phyloP scores from a whole-genome alignment of 2,797 vertebrate species.

The Betta splendens region DNA sequence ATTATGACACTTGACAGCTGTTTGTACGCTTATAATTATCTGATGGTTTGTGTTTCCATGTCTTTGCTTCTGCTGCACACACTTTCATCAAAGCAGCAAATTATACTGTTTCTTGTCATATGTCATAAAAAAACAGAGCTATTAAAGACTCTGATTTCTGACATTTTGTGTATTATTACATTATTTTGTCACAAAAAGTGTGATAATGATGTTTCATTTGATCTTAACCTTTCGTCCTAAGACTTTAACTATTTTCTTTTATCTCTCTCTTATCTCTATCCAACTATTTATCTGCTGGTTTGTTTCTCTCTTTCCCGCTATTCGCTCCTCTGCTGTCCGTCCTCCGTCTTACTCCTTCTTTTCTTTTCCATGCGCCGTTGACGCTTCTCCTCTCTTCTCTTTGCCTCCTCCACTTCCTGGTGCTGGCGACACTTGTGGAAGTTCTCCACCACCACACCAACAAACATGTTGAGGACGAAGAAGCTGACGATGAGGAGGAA shows the following conservation, averaged over 20 bases:
- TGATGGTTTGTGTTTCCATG: slow-evolving; percentile 2
- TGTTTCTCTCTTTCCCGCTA: slow-evolving; percentile 86
- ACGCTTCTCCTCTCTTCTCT: slow-evolving; percentile 93
- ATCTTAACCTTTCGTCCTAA: not conserved
- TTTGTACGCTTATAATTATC: slow-evolving; percentile 7
- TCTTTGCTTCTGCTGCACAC: slow-evolving; percentile 1
- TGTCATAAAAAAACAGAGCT: slow-evolving; percentile 5
- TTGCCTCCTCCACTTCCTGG: slow-evolving; percentile 96
- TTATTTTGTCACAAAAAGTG: slow-evolving; percentile 1
- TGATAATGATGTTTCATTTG: not conserved
- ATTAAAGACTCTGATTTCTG: slow-evolving; percentile 1
- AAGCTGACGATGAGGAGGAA: slow-evolving; percentile 99
- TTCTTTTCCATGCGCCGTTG: slow-evolving; percentile 92
- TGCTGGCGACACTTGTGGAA: slow-evolving; percentile 99
- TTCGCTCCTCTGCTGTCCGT: slow-evolving; percentile 8
- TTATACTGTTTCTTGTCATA: slow-evolving; percentile 13
- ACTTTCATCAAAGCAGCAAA: slow-evolving; percentile 17
- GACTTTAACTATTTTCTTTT: not conserved
- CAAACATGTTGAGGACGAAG: slow-evolving; percentile 99
- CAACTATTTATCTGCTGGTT: slow-evolving; percentile 86
- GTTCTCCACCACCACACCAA: slow-evolving; percentile 98
- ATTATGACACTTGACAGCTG: slow-evolving; percentile 1
- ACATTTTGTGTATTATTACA: not conserved
- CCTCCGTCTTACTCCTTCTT: slow-evolving; percentile 89
- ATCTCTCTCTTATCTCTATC: not conserved